Conservation (phyloP, 2,113 vertebrate species). For the Hippocampus guttulatus region DNA sequence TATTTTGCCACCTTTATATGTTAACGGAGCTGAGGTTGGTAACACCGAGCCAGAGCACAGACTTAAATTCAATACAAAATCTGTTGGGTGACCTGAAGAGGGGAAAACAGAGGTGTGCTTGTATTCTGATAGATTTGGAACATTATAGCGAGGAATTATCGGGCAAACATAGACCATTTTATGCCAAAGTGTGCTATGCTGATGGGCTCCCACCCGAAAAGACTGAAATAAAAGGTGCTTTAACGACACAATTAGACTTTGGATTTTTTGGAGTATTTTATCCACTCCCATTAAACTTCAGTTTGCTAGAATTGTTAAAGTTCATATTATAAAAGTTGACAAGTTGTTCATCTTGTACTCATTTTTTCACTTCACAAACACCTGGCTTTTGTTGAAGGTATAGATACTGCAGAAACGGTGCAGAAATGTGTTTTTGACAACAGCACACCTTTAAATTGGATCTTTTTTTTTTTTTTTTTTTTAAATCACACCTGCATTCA, state of each 20-base stretch:
- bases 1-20: too few species aligned
- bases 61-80: neutral
- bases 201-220: neutral
- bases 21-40: too few species aligned
- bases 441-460: neutral
- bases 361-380: too few species aligned
- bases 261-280: neutral
- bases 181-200: neutral
- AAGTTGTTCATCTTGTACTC: neutral
- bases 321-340: neutral
- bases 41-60: too few species aligned
- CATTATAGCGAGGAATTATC: neutral
- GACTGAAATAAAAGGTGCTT: neutral
- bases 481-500: neutral
- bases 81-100: too few species aligned
- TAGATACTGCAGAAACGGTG: too few species aligned
- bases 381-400: too few species aligned
- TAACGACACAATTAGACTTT: neutral
- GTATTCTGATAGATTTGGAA: neutral
- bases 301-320: neutral
- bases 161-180: neutral
- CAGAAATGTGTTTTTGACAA: neutral
- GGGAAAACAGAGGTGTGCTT: neutral
- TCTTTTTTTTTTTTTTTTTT: neutral
- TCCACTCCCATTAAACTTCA: neutral